Percentiles rank a stretch among this genome's conserved stretches.
Evolutionary conservation across 1,140 invertebrate species (phyloP).

Genomic region (Triops cancriformis): DNA sequence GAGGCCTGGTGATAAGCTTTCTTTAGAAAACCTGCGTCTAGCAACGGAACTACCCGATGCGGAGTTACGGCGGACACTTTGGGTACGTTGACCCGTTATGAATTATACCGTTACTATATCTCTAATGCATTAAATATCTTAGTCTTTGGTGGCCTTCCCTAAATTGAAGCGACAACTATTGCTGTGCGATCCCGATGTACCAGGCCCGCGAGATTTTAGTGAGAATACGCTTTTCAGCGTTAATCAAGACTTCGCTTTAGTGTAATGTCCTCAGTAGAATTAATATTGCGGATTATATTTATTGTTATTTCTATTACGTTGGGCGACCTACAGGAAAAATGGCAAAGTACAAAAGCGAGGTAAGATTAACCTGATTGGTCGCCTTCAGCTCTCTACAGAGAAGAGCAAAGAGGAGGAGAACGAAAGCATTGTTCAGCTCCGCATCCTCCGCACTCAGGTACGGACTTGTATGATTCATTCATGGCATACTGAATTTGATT

Average conservation of each 20-base stretch:
- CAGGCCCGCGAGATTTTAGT: constrained; percentile 84
- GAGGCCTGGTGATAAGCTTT: constrained; percentile 77
- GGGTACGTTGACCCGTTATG: constrained; percentile 47
- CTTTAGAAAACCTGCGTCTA: constrained; percentile 88
- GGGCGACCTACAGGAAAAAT: constrained; percentile 69
- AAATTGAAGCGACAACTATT: constrained; percentile 91
- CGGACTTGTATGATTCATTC: constrained; percentile 20
- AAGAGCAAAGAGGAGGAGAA: constrained; percentile 93
- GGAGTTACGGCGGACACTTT: constrained; percentile 89
- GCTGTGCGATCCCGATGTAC: constrained; percentile 64
- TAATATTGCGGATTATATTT: constrained; percentile 1
- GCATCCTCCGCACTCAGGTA: constrained; percentile 78
- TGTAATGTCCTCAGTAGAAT: constrained; percentile 46
- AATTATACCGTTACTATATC: neutral
- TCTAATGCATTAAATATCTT: constrained; percentile 31
- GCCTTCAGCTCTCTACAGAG: constrained; percentile 89
- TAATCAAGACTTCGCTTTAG: constrained; percentile 88
- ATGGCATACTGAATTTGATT: neutral
- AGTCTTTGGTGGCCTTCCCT: constrained; percentile 90
- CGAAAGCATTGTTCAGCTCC: constrained; percentile 90
- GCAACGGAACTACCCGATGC: constrained; percentile 95
- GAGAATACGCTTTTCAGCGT: constrained; percentile 92
- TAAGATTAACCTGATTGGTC: constrained; percentile 89
- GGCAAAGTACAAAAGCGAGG: constrained; percentile 86
- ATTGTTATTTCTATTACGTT: constrained; percentile 20